These are phyloP conservation scores for Bujurquina vittata DNA, from an alignment of 2,113 vertebrate species.

Conservation along the genomic window DNA sequence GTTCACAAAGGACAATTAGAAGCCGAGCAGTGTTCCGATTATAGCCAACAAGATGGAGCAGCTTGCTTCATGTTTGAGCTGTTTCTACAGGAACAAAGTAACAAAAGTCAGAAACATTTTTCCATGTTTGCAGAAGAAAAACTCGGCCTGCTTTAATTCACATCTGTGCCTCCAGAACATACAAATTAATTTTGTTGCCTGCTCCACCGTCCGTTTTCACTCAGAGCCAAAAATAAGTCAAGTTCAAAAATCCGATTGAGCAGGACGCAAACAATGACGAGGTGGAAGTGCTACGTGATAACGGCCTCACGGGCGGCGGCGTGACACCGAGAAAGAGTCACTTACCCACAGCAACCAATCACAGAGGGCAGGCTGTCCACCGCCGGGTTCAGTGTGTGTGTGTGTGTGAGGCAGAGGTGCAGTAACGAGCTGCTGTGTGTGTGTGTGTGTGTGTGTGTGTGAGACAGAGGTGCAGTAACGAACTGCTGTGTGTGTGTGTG, in stretches of 20 bases:
- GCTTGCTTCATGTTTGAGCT: not conserved
- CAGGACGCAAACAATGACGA: not conserved
- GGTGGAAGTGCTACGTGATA: conserved; percentile 18
- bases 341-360: conserved; percentile 24
- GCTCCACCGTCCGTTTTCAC: not conserved
- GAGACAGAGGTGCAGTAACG: too few relatives aligned
- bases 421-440: not conserved
- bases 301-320: not conserved
- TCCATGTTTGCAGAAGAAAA: not conserved
- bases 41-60: not conserved
- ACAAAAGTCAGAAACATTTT: not conserved
- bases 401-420: too few relatives aligned
- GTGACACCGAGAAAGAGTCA: not conserved
- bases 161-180: not conserved
- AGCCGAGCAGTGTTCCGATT: not conserved
- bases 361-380: not conserved
- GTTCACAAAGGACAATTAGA: not conserved
- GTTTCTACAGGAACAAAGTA: not conserved
- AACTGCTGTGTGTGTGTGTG: not conserved
- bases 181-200: not conserved
- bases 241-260: conserved; percentile 2
- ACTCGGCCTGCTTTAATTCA: not conserved
- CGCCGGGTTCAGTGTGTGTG: not conserved
- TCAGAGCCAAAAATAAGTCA: not conserved
- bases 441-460: not conserved